Base-by-base conservation (phyloP, 2,797 vertebrate species). In the Pelodytes ibericus region DNA sequence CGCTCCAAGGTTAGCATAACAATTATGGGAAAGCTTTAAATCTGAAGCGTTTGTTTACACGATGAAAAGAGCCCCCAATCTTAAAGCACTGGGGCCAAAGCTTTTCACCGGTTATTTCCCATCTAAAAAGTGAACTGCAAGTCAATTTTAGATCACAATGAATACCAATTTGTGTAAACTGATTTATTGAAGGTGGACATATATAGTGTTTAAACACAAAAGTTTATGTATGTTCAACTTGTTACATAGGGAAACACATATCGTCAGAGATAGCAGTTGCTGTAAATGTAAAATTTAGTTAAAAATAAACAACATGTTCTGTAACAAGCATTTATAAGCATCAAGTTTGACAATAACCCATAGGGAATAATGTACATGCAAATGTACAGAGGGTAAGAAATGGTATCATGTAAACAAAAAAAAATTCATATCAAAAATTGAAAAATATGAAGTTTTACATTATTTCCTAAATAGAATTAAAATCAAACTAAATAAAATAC, bases 1-100 rank as follows among this genome's bases (percentile, higher is more conserved):
- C 82, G 86, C 94, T 94, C 94, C 93, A 95, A 96, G 95, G 96
- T 97, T 98, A 98, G 96, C 96, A 96, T 96, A 95, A 96, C 94
- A 96, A 96, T 95, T 92, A 95, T 96, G 95, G 94, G 94, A 96
- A 96, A 94, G 94, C 94, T 95, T 96, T 93, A 95, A 95, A 96
- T 97, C 95, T 94, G 90, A 92, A 91, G 94, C 95, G 93, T 96
- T 97, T 97, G 95, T 96, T 97, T 95, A 96, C 92, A 87, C 49
- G 92, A 94, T 97, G 94, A 97, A 98, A 96, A 94, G 91, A 91
- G 85, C 84, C 89, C 85, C 89, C n/a, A 91, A 88, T 84, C 91
- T 88, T 87, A 88, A 90, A 90, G 92, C 90, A 87, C 86, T 74
- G 84, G 88, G 91, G 85, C 88, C 86, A 83, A 80, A 86, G 86